Evolutionary conservation across 2,113 vertebrate species (phyloP), one percentile per base, ranked within the genome.

Genomic region (Elachura formosa): DNA sequence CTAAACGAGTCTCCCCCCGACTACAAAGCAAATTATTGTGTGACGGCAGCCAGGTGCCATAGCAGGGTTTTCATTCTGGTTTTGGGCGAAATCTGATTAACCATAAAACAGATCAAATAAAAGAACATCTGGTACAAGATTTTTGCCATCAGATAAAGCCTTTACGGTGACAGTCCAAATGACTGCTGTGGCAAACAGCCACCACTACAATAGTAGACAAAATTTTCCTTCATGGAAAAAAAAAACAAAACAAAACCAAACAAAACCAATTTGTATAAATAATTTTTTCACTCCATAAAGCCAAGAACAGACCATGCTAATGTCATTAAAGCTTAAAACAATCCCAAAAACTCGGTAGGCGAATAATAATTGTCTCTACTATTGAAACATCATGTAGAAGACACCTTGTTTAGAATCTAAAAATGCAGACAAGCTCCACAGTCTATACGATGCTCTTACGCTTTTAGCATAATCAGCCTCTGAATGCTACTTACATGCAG

Each of bases 241-340:
- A 74, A 75, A 77, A 13, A 17, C 62, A 76, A 71, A 68, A 17
- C 87, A 81, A 79, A 73, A 66, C 61, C 69, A 58, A 56, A 41
- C 5, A 20, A 58, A 95, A 31, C 55, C 55, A 74, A 92, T 96
- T 97, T 97, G 89, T 97, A 96, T 97, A 94, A 93, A 95, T 96
- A 97, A 95, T 97, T 95, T 93, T 97, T 94, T 88, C 84, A 89
- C 95, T 90, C 87, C 78, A 96, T 94, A 95, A 97, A 95, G 97
- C 59, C 52, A 87, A 93, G 82, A 97, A 81, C 36, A 43, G 88
- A 51, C 12, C 33, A 33, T 45, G 61, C 90, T 93, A 97, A 84
- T 94, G 75, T 36, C 83, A 59, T 94, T 72, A 74, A 84, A 61
- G 64, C 82, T 97, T 97, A 96, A 96, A 97, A 94, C 69, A 96